Conservation (phyloP, 1,140 invertebrate species). For the Holotrichia oblita region DNA sequence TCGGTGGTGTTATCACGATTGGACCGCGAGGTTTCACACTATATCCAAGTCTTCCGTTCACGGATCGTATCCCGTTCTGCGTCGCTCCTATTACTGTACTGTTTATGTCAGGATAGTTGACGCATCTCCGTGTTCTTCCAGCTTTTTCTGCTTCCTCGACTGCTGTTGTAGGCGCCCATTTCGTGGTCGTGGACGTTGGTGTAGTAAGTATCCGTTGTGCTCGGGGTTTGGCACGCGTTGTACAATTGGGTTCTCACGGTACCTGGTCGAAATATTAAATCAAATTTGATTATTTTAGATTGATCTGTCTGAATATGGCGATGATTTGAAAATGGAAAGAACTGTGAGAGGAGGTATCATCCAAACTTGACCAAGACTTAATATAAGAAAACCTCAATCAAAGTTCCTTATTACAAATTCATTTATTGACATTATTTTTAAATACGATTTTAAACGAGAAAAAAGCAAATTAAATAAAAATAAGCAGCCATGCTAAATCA, state of each 20-base stretch:
- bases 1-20: neutral
- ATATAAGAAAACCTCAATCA: too few species aligned
- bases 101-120: conserved; percentile 50
- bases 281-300: too few species aligned
- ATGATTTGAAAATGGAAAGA: too few species aligned
- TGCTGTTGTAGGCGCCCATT: conserved; percentile 30
- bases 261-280: conserved; percentile 44
- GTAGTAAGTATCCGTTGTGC: conserved; percentile 53
- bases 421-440: too few species aligned
- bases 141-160: conserved; percentile 22
- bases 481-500: neutral
- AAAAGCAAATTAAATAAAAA: neutral
- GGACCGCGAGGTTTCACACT: conserved; percentile 45
- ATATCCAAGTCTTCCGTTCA: conserved; percentile 52
- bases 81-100: neutral
- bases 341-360: too few species aligned
- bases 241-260: conserved; percentile 50
- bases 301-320: too few species aligned
- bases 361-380: too few species aligned
- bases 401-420: too few species aligned
- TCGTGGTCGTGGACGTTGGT: conserved; percentile 52
- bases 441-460: neutral
- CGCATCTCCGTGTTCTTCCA: conserved; percentile 48
- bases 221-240: conserved; percentile 50
- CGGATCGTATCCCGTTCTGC: conserved; percentile 42